A percentile compares a stretch with the other conserved stretches of the same genome.
Evolutionary conservation across 2,797 vertebrate genomes (phyloP).

Genomic region (Huso huso): DNA sequence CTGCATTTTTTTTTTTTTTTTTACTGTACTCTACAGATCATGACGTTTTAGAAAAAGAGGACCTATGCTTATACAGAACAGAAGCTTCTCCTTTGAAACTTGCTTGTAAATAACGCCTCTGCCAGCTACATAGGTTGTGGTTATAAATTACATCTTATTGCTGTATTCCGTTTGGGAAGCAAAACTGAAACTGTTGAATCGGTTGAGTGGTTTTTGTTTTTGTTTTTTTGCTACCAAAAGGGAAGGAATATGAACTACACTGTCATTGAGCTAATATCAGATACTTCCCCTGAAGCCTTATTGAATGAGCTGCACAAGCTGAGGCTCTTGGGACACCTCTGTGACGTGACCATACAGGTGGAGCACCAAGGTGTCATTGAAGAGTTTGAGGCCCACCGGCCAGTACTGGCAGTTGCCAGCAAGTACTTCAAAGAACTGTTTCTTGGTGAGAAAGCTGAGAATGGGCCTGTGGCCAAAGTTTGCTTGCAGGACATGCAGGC

Average conservation of each 20-base stretch:
- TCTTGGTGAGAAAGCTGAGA: slow-evolving; percentile 53
- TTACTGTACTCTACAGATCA: no score
- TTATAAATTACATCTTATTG: not conserved
- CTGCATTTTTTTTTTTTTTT: no score
- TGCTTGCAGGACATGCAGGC: slow-evolving; percentile 65
- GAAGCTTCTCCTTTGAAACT: no score
- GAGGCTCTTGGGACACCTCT: slow-evolving; percentile 72
- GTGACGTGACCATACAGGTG: slow-evolving; percentile 81
- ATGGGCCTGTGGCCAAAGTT: slow-evolving; percentile 50
- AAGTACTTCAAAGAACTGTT: slow-evolving; percentile 84
- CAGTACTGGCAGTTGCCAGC: slow-evolving; percentile 85
- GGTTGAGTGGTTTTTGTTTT: not conserved
- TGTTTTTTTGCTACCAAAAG: slow-evolving; percentile 25
- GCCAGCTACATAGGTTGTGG: not conserved
- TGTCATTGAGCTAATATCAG: slow-evolving; percentile 71
- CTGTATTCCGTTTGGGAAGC: not conserved
- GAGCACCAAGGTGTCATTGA: slow-evolving; percentile 70
- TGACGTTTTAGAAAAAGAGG: no score
- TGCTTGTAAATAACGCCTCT: no score
- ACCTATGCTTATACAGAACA: no score
- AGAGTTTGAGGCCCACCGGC: slow-evolving; percentile 83
- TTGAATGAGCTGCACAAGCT: slow-evolving; percentile 79
- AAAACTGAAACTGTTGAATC: not conserved
- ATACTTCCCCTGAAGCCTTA: slow-evolving; percentile 68
- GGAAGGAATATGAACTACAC: slow-evolving; percentile 66